Evolutionary conservation across 2,888 invertebrate species (phyloP).

Genomic region (Cryptocephalus primarius): DNA sequence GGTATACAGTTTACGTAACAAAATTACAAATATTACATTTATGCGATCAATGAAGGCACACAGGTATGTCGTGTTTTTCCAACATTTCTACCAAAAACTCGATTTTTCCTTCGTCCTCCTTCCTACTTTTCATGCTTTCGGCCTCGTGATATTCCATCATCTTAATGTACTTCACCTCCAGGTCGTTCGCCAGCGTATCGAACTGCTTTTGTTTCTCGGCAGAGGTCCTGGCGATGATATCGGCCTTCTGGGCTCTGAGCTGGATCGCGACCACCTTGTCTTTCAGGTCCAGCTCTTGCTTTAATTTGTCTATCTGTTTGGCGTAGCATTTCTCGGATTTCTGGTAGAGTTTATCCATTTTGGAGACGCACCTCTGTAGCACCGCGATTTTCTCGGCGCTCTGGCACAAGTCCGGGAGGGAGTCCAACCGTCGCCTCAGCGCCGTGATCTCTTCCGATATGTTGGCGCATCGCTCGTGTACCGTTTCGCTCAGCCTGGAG

Average conservation of each 20-base stretch:
- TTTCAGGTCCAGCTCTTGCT: conserved; percentile 22
- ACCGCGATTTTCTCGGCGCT: conserved; percentile 18
- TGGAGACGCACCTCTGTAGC: conserved; percentile 24
- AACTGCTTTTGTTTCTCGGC: conserved; percentile 23
- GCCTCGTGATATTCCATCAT: conserved; percentile 22
- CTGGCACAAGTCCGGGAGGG: conserved; percentile 6
- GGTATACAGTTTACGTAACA: too few species aligned
- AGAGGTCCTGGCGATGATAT: conserved; percentile 20
- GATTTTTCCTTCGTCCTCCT: conserved; percentile 20
- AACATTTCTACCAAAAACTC: conserved; percentile 17
- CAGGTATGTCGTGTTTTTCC: conserved; percentile 17
- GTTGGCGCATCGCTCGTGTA: conserved; percentile 20
- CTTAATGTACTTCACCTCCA: conserved; percentile 26
- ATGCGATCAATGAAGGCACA: too few species aligned
- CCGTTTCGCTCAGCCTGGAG: conserved; percentile 17
- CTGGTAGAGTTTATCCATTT: conserved; percentile 26
- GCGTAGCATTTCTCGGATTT: conserved; percentile 25
- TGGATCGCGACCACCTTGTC: conserved; percentile 22
- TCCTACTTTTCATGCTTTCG: conserved; percentile 16
- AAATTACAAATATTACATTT: neutral
- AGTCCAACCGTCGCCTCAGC: conserved; percentile 17
- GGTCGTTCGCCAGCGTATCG: conserved; percentile 20
- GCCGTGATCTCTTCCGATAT: conserved; percentile 20
- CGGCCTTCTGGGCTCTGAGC: conserved; percentile 23
- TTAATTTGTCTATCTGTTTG: conserved; percentile 22